Evolutionary conservation across 2,888 invertebrate genomes (phyloP), one percentile per base, ranked within the genome.

Genomic region (Scotopteryx bipunctaria): DNA sequence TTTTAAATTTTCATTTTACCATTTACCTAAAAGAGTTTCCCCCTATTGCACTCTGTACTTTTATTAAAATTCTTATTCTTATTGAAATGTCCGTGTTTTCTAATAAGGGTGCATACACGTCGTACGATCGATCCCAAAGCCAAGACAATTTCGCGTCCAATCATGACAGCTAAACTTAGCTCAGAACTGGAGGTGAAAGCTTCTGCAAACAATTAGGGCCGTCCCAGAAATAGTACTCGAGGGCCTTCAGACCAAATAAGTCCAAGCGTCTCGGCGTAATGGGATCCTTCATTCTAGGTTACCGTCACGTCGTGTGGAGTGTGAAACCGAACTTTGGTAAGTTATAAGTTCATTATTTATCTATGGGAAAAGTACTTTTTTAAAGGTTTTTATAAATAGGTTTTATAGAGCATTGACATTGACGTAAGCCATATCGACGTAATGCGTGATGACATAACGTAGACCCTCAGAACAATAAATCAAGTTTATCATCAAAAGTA

Each of bases 161-260:
- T 29, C 35, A 33, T 19, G 29, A 13, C 44, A 40, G 29, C 29
- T 36, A 42, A 37, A 37, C 40, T 45, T 42, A 49, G 36, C 42
- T 31, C 35, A 14, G 42, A 38, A 42, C 16, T 17, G 33, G 25
- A 55, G 45, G 49, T 43, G 43, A 48, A 44, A 33, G 51, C 44
- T 47, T 49, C 49, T 36, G 36, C 55, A 53, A 54, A 54, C 57
- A 57, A 57, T 54, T 44, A 47, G 42, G 36, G 19, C 23, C 25
- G 27, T 11, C 27, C 27, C 9, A 27, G 25, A 27, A 52, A 53
- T 48, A 43, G 27, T 37, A 37, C 42, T 43, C 46, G 36, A 47
- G 52, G 31, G 46, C 32, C 37, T 52, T 27, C 42, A 8, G 46
- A 23, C 16, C 48, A 42, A 49, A 49, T 37, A 32, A 44, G 45